A percentile compares a stretch with the other conserved stretches of the same genome.
These are phyloP conservation scores for Cerastis leucographa DNA, from an alignment of 2,888 invertebrate genomes.

Conservation along the genomic window DNA sequence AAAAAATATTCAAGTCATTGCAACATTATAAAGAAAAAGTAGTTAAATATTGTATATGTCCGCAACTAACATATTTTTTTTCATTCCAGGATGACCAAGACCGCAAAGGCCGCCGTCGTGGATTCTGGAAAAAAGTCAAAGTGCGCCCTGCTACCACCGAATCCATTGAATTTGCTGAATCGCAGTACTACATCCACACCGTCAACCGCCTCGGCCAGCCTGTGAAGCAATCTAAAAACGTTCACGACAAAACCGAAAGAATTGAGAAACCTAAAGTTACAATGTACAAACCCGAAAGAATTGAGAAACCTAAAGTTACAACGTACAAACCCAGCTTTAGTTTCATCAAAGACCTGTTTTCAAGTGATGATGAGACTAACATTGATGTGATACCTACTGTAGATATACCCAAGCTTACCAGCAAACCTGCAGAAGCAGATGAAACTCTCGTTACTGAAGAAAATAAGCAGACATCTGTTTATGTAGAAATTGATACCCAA, in stretches of 20 bases:
- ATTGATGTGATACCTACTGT: conserved; percentile 73
- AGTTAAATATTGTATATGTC: neutral
- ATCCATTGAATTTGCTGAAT: conserved; percentile 94
- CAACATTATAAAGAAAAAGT: neutral
- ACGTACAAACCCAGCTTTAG: conserved; percentile 84
- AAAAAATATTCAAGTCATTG: neutral
- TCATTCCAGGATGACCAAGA: conserved; percentile 78
- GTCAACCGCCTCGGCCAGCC: conserved; percentile 87
- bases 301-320: conserved; percentile 79
- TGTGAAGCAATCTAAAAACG: conserved; percentile 71
- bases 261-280: conserved; percentile 79
- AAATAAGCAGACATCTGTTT: conserved; percentile 64
- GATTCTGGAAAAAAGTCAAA: conserved; percentile 94
- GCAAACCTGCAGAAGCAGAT: conserved; percentile 58
- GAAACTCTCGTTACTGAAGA: conserved; percentile 61
- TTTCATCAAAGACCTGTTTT: conserved; percentile 80
- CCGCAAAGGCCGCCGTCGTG: conserved; percentile 89
- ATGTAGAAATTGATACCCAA: conserved; percentile 68
- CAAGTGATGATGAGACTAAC: conserved; percentile 73
- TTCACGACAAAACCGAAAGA: conserved; percentile 75
- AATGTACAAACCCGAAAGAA: conserved; percentile 79
- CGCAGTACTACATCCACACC: conserved; percentile 92
- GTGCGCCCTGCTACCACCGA: conserved; percentile 91
- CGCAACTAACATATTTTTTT: conserved; percentile 37
- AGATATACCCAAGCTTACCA: conserved; percentile 79